phyloP scores from a whole-genome alignment of 2,113 vertebrate species.

The Silurus glanis region DNA sequence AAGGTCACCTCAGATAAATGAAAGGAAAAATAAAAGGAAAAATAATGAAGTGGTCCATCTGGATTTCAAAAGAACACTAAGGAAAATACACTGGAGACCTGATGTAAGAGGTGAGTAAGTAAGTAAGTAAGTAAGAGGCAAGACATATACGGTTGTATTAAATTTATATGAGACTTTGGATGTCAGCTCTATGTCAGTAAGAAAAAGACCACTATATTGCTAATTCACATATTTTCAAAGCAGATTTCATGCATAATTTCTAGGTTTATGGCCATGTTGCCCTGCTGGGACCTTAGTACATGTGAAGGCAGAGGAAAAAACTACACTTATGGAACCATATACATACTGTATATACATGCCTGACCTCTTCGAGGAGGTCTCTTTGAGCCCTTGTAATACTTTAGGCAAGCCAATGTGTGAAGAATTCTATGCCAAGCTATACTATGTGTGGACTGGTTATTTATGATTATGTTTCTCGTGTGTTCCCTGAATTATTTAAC shows the following conservation, averaged over 20 bases:
- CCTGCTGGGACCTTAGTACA: neutral
- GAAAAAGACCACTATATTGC: neutral
- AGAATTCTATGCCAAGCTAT: neutral
- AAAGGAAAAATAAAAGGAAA: neutral
- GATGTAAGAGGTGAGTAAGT: neutral
- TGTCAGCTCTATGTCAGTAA: neutral
- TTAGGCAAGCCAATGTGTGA: too few species aligned
- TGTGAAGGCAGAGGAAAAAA: neutral
- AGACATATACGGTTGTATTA: neutral
- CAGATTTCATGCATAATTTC: neutral
- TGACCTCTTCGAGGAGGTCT: neutral
- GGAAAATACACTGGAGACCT: neutral
- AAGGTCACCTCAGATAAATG: too few species aligned
- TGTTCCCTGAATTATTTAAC: slow-evolving; percentile 53
- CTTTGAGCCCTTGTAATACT: neutral
- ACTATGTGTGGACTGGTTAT: neutral
- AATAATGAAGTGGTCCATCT: neutral
- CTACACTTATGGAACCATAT: slow-evolving; percentile 5
- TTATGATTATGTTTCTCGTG: slow-evolving; percentile 17
- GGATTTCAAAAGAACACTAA: too few species aligned
- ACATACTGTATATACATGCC: neutral
- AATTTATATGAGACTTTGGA: neutral
- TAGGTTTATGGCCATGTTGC: neutral
- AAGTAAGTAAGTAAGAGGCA: neutral
- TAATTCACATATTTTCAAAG: neutral